These are phyloP conservation scores for Alcedo atthis DNA, from an alignment of 2,797 vertebrate species.

Conservation along the genomic window DNA sequence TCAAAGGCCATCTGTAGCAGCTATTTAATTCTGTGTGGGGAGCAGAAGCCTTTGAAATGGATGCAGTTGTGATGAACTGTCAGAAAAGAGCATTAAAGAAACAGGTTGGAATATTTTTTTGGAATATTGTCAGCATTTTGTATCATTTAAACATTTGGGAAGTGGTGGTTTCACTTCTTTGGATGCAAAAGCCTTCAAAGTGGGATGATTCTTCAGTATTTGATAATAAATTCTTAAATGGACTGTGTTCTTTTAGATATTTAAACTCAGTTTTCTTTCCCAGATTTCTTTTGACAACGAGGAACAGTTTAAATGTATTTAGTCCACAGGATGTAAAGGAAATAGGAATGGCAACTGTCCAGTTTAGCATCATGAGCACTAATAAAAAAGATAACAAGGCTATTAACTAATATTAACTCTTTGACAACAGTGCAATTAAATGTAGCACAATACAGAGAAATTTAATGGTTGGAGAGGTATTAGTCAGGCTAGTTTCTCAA, in stretches of 20 bases:
- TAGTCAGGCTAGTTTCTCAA: neutral
- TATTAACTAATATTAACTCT: slow-evolving; percentile 41
- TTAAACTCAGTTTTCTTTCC: neutral
- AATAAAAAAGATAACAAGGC: slow-evolving; percentile 45
- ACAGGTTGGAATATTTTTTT: slow-evolving; percentile 51
- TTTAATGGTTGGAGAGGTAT: slow-evolving; percentile 4
- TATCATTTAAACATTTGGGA: slow-evolving; percentile 26
- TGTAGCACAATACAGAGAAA: neutral
- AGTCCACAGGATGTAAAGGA: neutral
- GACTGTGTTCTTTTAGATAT: neutral
- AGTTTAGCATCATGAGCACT: slow-evolving; percentile 12
- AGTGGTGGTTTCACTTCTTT: slow-evolving; percentile 42
- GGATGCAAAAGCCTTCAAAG: neutral
- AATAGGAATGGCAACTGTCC: slow-evolving; percentile 34
- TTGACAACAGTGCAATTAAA: neutral
- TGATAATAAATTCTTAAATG: neutral
- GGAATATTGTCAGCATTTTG: slow-evolving; percentile 52
- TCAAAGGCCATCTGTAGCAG: slow-evolving; percentile 60
- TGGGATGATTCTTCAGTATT: slow-evolving; percentile 1
- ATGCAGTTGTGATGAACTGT: slow-evolving; percentile 39
- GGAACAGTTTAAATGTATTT: neutral
- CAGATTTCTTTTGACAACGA: neutral
- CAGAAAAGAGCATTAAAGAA: slow-evolving; percentile 37
- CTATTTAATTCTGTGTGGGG: slow-evolving; percentile 52
- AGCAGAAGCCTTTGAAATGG: slow-evolving; percentile 61